These are phyloP conservation scores for Ptiloglossa arizonensis DNA, from an alignment of 1,140 invertebrate species.

Conservation along the genomic window DNA sequence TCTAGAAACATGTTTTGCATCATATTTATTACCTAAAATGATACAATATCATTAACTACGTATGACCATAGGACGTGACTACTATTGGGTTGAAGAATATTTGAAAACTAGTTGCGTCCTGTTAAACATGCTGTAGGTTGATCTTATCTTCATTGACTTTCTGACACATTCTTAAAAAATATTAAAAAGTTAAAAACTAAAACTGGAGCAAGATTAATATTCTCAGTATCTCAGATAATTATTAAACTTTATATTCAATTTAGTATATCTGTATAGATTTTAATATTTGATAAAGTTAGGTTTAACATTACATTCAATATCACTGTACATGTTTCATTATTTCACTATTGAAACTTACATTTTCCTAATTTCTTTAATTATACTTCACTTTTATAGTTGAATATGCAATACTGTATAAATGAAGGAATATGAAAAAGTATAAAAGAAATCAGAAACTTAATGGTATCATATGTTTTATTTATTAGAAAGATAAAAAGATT, in stretches of 20 bases:
- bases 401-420: conserved; percentile 7
- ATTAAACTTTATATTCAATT: conserved; percentile 23
- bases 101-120: conserved; percentile 57
- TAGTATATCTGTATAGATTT: not conserved
- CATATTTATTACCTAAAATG: conserved; percentile 53
- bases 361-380: conserved; percentile 35
- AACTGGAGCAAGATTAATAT: not conserved
- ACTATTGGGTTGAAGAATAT: conserved; percentile 50
- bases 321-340: not conserved
- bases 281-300: conserved; percentile 28
- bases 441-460: not conserved
- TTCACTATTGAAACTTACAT: not conserved
- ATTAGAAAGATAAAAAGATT: conserved; percentile 6
- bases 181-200: conserved; percentile 7
- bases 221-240: not conserved
- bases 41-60: conserved; percentile 58
- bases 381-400: conserved; percentile 9
- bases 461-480: conserved; percentile 13
- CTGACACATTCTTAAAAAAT: conserved; percentile 11
- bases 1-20: conserved; percentile 66
- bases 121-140: conserved; percentile 65
- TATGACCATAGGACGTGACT: conserved; percentile 53
- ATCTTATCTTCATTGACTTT: conserved; percentile 39
- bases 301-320: conserved; percentile 9
- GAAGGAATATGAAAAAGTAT: not conserved